Conservation (phyloP, 2,113 vertebrate species). For the Brachyhypopomus occidentalis region DNA sequence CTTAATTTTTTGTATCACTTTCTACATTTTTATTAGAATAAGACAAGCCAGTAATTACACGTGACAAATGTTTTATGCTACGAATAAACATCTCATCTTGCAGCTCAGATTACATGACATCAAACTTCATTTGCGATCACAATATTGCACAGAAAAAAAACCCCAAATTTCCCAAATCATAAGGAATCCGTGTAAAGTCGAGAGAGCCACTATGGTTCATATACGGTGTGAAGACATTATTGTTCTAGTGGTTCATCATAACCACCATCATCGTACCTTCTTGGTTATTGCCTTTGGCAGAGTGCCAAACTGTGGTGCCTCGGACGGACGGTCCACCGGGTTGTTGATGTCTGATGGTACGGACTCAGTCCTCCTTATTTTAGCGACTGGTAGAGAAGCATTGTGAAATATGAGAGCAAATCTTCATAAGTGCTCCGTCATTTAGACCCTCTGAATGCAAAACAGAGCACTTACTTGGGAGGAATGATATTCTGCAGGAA, state of each 20-base stretch:
- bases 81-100: no score
- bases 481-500: conserved; percentile 94
- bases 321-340: conserved; percentile 86
- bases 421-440: neutral
- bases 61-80: no score
- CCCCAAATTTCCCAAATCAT: no score
- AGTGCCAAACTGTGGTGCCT: conserved; percentile 90
- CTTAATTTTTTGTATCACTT: no score
- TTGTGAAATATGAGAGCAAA: neutral
- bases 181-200: neutral
- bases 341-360: conserved; percentile 99
- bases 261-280: conserved; percentile 84
- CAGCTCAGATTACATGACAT: no score
- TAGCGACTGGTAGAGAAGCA: conserved; percentile 76
- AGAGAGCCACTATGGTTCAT: neutral
- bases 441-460: neutral
- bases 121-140: no score
- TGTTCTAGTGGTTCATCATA: neutral
- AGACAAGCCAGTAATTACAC: no score
- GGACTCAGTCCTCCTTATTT: conserved; percentile 94
- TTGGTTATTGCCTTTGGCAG: conserved; percentile 96
- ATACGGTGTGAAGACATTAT: neutral
- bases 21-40: no score
- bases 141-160: no score
- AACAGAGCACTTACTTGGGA: conserved; percentile 83